Evolutionary conservation across 2,888 invertebrate genomes (phyloP), one percentile per base, ranked within the genome.

Genomic region (Dermolepida albohirtum): DNA sequence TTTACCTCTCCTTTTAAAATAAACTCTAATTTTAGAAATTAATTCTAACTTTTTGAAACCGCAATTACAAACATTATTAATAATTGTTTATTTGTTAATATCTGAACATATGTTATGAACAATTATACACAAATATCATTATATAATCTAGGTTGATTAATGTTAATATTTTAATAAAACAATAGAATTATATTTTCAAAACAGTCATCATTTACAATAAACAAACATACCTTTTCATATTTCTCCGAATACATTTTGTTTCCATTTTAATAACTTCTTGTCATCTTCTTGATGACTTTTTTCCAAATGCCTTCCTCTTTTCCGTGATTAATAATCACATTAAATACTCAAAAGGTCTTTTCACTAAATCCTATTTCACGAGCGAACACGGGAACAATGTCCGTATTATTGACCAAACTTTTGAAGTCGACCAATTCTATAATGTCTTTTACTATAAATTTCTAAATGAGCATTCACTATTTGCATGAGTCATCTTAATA

Each of bases 401-500:
- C 69, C 51, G 71, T 71, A 74, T 72, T 75, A 75, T 75, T 73
- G 75, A 75, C 75, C 75, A 75, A 75, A 75, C 75, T 74, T 75
- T 73, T 65, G 63, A 57, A 69, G 71, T 72, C 63, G 73, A 52
- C 72, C 73, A 72, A 66, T 63, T 64, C 68, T 68, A 64, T 66
- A 66, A 69, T 70, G 67, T 44, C 66, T 69, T 44, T 67, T 50
- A 12, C 22, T 41, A 49, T 14, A 52, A 47, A 54, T 34, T 22
- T 40, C 17, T 66, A 50, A 66, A 29, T 50, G 50, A 49, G 17
- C 14, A 52, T 17, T 34, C 47, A 67, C 10, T 62, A 63, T 12
- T 67, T 54, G 12, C 17, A 54, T 52, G 67, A 52, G 49, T 55
- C 40, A 54, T 62, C 16, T 12, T 34, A 39, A 39, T 47, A 44